Evolutionary conservation across 2,113 vertebrate species (phyloP), one percentile per base, ranked within the genome.

Genomic region (Pipra filicauda): DNA sequence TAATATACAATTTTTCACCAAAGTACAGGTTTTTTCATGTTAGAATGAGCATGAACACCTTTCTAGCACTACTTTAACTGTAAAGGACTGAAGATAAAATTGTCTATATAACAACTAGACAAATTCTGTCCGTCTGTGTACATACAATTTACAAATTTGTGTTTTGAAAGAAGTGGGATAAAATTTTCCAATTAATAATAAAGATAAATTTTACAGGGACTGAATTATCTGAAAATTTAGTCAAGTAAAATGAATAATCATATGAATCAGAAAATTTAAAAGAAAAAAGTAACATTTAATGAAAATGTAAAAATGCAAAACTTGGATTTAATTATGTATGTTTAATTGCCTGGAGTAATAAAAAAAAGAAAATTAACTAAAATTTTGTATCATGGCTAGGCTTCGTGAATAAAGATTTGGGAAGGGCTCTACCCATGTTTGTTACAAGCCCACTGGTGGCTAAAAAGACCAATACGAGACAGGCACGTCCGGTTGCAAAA

Each of bases 1-100:
- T 33, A 27, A 21, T 87, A 75, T 84, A 88, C 44, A 94, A 86
- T 95, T 95, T 88, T 81, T 85, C 72, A 92, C 26, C 23, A 70
- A 95, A 91, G 43, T 69, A 64, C 66, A 82, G 59, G 55, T 28
- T 62, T 43, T 90, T 96, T 80, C 89, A 88, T 10, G 6, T 75
- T 97, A 79, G 75, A 91, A 84, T 91, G 80, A 85, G 22, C 8
- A 10, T 73, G 11, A 52, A 95, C 67, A 91, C 8, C 4, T 6
- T 28, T 94, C 28, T 72, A 77, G 58, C 31, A 66, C 23, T 83
- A 46, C 39, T 76, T 91, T 5, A 57, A 91, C 39, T 77, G 77
- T 91, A 43, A 91, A 88, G 55, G 11, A 51, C 23, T 51, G 55
- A 74, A 84, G 43, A 67, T 30, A 83, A 84, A 86, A 43, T 51